A percentile compares a stretch with the other conserved stretches of the same genome.
Conservation (phyloP, 2,888 invertebrate genomes). For the Cyaniris semiargus region DNA sequence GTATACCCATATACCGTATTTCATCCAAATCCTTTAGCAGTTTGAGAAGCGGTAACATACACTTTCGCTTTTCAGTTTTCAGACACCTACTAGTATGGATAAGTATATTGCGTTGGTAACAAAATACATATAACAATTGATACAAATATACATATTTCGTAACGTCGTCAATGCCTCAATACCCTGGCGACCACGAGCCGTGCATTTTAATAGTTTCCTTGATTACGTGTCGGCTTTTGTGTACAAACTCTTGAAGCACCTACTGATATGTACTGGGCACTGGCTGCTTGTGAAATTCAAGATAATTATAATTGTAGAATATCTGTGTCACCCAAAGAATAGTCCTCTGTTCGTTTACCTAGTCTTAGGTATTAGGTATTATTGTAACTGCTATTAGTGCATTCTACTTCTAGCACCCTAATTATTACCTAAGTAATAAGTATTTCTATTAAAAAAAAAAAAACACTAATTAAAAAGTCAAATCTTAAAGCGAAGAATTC, state of each 20-base stretch:
- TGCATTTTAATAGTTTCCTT: not conserved
- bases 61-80: too few species aligned
- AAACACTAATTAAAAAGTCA: too few species aligned
- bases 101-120: not conserved
- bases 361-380: too few species aligned
- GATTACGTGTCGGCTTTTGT: constrained; percentile 12
- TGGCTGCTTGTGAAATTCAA: not conserved
- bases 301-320: not conserved
- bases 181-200: not conserved
- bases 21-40: too few species aligned
- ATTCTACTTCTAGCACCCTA: too few species aligned
- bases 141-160: not conserved
- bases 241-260: not conserved
- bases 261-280: not conserved
- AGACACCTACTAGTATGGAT: not conserved
- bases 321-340: not conserved
- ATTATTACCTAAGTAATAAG: too few species aligned
- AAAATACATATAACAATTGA: constrained; percentile 2
- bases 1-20: too few species aligned
- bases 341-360: too few species aligned
- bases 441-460: too few species aligned
- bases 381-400: too few species aligned
- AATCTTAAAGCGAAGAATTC: too few species aligned
- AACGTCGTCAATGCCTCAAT: not conserved
- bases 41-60: too few species aligned